phyloP scores from a whole-genome alignment of 2,888 invertebrate genomes.

The Holacanthella duospinosa region DNA sequence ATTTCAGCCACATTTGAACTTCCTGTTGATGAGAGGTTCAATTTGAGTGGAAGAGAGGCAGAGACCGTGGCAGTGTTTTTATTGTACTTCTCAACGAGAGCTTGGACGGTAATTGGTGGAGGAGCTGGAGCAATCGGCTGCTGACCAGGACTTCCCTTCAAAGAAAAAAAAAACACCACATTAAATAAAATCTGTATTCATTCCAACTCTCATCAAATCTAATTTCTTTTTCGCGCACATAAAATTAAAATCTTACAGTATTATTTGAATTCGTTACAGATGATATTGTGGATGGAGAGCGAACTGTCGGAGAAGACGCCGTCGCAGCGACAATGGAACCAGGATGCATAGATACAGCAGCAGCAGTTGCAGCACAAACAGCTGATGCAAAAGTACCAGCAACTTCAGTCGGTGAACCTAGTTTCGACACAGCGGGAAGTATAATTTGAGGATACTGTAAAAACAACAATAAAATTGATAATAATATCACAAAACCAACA shows the following conservation, averaged over 20 bases:
- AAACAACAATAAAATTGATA: conserved; percentile 18
- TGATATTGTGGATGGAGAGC: conserved; percentile 16
- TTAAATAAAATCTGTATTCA: too few relatives aligned
- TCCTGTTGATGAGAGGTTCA: neutral
- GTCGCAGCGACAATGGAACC: conserved; percentile 6
- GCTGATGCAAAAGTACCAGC: conserved; percentile 10
- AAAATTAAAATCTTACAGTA: neutral
- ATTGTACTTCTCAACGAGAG: neutral
- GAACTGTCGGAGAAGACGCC: conserved; percentile 10
- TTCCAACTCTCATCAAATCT: too few relatives aligned
- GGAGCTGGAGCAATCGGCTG: conserved; percentile 20
- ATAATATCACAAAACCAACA: neutral
- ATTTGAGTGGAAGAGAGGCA: neutral
- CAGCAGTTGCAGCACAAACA: conserved; percentile 13
- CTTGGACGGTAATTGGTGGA: conserved; percentile 11
- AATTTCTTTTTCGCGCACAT: too few relatives aligned
- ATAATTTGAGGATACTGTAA: conserved; percentile 63
- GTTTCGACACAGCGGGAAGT: conserved; percentile 59
- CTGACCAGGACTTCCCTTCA: conserved; percentile 6
- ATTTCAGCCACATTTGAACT: neutral
- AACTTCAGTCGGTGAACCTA: conserved; percentile 41
- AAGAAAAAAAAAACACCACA: too few relatives aligned
- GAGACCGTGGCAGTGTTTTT: neutral
- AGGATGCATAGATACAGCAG: conserved; percentile 19
- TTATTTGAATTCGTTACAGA: conserved; percentile 7